A percentile compares a stretch with the other conserved stretches of the same genome.
Conservation (phyloP, 2,113 vertebrate species). For the Tringa solitaria region DNA sequence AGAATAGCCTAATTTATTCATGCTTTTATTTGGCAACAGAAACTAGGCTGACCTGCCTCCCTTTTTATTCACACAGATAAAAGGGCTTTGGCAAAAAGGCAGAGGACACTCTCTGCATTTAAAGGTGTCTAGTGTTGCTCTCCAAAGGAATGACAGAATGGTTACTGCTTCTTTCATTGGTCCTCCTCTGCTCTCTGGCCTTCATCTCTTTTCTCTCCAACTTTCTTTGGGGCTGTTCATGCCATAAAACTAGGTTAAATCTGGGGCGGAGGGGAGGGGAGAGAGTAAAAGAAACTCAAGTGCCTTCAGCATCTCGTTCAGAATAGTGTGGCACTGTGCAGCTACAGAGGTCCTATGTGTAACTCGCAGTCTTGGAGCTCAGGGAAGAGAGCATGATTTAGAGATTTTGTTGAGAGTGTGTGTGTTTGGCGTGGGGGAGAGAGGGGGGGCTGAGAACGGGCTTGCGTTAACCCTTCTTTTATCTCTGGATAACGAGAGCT, state of each 20-base stretch:
- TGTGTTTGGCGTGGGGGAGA: not conserved
- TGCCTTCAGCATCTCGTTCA: conserved; percentile 61
- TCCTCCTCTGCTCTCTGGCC: conserved; percentile 36
- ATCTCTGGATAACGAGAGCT: not conserved
- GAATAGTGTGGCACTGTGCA: conserved; percentile 59
- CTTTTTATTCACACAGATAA: conserved; percentile 61
- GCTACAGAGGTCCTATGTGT: conserved; percentile 55
- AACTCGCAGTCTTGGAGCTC: conserved; percentile 13
- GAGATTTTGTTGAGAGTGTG: conserved; percentile 31
- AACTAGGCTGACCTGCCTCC: conserved; percentile 59
- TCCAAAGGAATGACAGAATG: conserved; percentile 73
- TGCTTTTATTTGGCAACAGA: conserved; percentile 62
- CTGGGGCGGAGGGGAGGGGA: conserved; percentile 56
- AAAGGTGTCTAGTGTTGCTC: conserved; percentile 61
- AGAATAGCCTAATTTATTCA: conserved; percentile 78
- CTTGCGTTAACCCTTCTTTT: conserved; percentile 42
- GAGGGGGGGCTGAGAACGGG: not conserved
- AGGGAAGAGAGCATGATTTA: conserved; percentile 41
- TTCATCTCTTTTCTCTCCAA: conserved; percentile 61
- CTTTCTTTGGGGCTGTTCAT: conserved; percentile 69
- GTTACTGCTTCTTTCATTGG: conserved; percentile 72
- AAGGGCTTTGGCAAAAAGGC: conserved; percentile 55
- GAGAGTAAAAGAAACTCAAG: conserved; percentile 65
- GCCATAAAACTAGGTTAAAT: conserved; percentile 73
- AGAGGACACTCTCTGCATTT: conserved; percentile 52